Evolutionary conservation across 2,888 invertebrate species (phyloP), one percentile per base, ranked within the genome.

Genomic region (Bimastos eiseni): DNA sequence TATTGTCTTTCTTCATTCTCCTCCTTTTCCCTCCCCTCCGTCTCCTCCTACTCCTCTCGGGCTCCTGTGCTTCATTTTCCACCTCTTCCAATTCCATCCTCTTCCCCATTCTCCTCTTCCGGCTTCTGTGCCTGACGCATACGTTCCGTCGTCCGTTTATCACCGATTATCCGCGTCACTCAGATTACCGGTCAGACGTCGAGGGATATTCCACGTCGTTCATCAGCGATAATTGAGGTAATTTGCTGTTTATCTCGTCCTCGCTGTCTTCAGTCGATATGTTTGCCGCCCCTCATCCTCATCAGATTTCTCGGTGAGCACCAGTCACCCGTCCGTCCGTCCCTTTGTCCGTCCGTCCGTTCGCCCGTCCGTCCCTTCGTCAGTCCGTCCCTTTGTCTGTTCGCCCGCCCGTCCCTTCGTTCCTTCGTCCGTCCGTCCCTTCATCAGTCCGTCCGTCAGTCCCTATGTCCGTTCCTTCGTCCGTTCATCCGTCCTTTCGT

Each of bases 201-300:
- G 70, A 70, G n/a, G 70, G 70, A 70, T 70, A 70, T 70, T 70
- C n/a, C 70, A 70, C 70, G 70, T 70, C 70, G 70, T 70, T 70
- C 70, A 70, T 70, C 70, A 70, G n/a, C 70, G 70, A 70, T 70
- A 70, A 70, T 70, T 70, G 70, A 70, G 70, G 70, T 70, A 70
- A 70, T 70, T 70, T 70, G 70, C 70, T n/a, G 30, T 70, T 70
- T 70, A n/a, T 70, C 70, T 70, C 70, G 70, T 70, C 70, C n/a
- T n/a, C 70, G n/a, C 13, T 70, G 70, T n/a, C 70, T 70, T 30
- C 70, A 17, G 70, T n/a, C 70, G 70, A 30, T 70, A n/a, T 70
- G n/a, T n/a, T 70, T 30, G 70, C 70, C 70, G n/a, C 70, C 8
- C 70, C 70, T 70, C 70, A n/a, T 5, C 49, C 49, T 24, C 21